Evolutionary conservation across 2,888 invertebrate genomes (phyloP).

Genomic region (Helleia helle): DNA sequence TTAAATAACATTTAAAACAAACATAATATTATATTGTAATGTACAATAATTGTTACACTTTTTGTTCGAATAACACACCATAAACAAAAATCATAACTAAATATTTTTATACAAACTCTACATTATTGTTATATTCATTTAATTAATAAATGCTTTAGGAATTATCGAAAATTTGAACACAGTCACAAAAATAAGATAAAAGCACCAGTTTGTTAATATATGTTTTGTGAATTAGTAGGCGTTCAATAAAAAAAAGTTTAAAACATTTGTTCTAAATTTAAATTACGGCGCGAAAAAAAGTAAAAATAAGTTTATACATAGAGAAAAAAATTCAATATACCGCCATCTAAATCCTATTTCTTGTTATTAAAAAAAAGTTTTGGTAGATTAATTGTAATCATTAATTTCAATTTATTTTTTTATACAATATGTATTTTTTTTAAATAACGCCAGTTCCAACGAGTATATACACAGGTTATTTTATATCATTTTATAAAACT

Average conservation of each 20-base stretch:
- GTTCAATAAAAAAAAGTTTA: neutral
- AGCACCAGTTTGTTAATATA: conserved; percentile 5
- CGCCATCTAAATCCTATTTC: conserved; percentile 6
- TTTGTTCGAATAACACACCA: conserved; percentile 5
- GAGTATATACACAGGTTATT: conserved; percentile 12
- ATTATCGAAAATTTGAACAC: conserved; percentile 32
- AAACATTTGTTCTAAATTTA: neutral
- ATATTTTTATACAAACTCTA: conserved; percentile 8
- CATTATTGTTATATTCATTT: neutral
- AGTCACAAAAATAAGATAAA: conserved; percentile 26
- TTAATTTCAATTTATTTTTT: neutral
- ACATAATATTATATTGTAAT: too few relatives aligned
- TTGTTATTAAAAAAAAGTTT: too few relatives aligned
- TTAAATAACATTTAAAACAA: too few relatives aligned
- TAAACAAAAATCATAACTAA: neutral
- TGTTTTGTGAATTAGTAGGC: neutral
- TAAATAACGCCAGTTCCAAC: neutral
- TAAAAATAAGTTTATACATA: neutral
- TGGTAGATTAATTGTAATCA: too few relatives aligned
- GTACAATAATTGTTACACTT: too few relatives aligned
- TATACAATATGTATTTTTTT: too few relatives aligned
- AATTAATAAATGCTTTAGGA: conserved; percentile 53
- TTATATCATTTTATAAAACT: conserved; percentile 19
- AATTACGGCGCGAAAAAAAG: neutral
- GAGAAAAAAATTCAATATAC: neutral